phyloP scores from a whole-genome alignment of 2,888 invertebrate genomes.

The Troides helena region DNA sequence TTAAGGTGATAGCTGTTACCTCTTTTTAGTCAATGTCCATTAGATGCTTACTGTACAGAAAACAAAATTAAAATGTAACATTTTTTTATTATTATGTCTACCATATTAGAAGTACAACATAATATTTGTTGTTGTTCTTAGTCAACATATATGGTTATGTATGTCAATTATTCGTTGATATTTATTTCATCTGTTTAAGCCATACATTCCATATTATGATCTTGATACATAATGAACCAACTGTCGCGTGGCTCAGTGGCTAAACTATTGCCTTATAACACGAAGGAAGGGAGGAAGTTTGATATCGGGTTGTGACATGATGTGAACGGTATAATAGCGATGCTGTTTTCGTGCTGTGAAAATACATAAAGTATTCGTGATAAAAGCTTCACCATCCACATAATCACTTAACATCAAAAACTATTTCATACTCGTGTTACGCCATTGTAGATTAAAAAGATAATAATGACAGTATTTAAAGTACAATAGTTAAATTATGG shows the following conservation, averaged over 20 bases:
- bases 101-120: not conserved
- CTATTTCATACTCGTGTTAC: no score
- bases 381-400: no score
- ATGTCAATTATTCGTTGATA: not conserved
- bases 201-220: slow-evolving; percentile 18
- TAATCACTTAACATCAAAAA: no score
- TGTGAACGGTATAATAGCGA: no score
- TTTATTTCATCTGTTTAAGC: not conserved
- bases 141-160: not conserved
- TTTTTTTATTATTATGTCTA: not conserved
- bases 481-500: slow-evolving; percentile 28
- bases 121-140: not conserved
- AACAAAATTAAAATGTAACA: not conserved
- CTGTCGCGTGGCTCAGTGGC: no score
- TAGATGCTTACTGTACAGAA: not conserved
- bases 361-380: no score
- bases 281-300: no score
- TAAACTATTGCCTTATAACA: not conserved
- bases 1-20: not conserved
- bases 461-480: slow-evolving; percentile 24
- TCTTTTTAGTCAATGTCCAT: not conserved
- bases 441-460: no score
- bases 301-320: no score
- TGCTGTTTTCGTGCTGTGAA: no score
- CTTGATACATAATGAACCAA: not conserved